Conservation (phyloP, 2,797 vertebrate species). For the Morus bassanus region DNA sequence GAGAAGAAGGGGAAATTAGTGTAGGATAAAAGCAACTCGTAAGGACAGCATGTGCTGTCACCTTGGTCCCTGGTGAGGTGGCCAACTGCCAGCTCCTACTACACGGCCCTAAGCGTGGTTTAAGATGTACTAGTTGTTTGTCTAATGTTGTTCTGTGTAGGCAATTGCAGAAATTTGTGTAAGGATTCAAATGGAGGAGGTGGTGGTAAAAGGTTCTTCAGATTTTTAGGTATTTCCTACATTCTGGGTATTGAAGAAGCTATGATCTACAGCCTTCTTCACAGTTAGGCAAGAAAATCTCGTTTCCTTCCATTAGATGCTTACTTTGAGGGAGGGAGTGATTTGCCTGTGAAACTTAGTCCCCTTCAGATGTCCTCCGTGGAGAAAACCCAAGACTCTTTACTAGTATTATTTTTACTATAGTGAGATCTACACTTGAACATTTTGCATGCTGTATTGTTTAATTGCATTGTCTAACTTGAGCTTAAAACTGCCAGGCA, state of each 20-base stretch:
- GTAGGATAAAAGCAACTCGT: background rate
- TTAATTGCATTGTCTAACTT: background rate
- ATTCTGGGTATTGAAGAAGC: background rate
- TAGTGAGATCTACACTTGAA: background rate
- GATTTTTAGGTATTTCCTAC: background rate
- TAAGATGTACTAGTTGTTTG: background rate
- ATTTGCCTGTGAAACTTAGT: background rate
- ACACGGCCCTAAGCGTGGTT: rapidly evolving
- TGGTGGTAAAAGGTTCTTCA: background rate
- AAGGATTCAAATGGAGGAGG: background rate
- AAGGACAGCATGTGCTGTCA: background rate
- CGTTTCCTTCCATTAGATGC: rapidly evolving
- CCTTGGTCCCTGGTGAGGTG: background rate
- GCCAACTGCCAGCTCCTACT: background rate
- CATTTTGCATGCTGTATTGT: background rate
- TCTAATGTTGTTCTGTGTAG: background rate
- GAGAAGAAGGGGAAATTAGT: background rate
- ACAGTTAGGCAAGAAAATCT: background rate
- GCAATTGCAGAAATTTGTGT: background rate
- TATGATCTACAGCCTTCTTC: background rate
- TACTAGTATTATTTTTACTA: background rate
- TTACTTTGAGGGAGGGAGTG: background rate
- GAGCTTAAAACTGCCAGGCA: background rate
- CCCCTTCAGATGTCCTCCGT: background rate
- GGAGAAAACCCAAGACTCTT: background rate